These are phyloP conservation scores for Rallus limicola DNA, from an alignment of 2,113 vertebrate species.

Conservation along the genomic window DNA sequence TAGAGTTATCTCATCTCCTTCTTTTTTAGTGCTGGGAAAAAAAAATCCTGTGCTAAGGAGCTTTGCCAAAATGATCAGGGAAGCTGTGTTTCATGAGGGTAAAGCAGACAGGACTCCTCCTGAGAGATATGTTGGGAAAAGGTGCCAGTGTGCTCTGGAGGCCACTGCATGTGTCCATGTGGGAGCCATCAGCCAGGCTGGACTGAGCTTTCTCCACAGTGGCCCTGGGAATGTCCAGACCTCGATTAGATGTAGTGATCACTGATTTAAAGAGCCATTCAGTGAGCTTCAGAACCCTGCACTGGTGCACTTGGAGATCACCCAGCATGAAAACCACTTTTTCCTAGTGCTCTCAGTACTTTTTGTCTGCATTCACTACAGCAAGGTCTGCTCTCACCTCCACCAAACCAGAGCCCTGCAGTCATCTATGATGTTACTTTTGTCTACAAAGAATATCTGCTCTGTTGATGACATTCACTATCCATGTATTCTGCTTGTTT, in stretches of 20 bases:
- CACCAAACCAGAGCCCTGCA: background rate
- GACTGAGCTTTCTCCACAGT: background rate
- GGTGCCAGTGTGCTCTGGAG: background rate
- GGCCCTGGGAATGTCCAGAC: background rate
- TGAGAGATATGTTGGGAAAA: background rate
- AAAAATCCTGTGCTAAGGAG: background rate
- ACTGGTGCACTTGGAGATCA: background rate
- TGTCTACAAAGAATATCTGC: background rate
- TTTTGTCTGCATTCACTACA: background rate
- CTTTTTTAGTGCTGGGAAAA: background rate
- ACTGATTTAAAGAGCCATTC: background rate
- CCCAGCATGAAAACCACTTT: background rate
- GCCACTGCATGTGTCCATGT: fast-evolving
- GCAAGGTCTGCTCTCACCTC: background rate
- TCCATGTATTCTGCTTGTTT: background rate
- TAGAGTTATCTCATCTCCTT: background rate
- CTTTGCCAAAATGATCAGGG: background rate
- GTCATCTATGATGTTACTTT: too few relatives aligned
- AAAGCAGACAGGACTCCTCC: background rate
- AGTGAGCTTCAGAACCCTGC: background rate
- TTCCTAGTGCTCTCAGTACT: background rate
- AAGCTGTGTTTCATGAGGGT: background rate
- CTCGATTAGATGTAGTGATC: background rate
- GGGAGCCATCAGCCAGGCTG: background rate
- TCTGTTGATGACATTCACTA: background rate